These are phyloP conservation scores for Ranitomeya variabilis DNA, from an alignment of 2,113 vertebrate genomes.

Conservation along the genomic window DNA sequence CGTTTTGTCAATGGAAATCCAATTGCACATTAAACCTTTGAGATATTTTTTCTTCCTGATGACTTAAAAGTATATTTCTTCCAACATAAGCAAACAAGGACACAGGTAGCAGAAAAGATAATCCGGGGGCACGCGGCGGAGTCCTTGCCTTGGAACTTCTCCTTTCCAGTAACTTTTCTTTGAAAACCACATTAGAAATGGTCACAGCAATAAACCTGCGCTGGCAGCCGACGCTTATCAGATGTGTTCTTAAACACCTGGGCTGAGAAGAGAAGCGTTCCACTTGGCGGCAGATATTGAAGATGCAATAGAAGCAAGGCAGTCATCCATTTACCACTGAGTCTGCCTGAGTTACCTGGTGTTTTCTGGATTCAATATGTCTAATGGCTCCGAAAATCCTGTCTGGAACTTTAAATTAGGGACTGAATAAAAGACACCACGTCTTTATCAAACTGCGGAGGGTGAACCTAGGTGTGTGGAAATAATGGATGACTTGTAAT, in stretches of 20 bases:
- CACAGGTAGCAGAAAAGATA: not conserved
- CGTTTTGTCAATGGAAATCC: constrained; percentile 31
- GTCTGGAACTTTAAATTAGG: constrained; percentile 35
- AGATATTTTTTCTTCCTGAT: constrained; percentile 14
- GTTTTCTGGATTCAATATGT: constrained; percentile 29
- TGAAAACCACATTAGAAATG: constrained; percentile 22
- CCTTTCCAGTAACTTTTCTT: not conserved
- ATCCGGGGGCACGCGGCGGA: not conserved
- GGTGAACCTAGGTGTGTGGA: not conserved
- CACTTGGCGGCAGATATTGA: constrained; percentile 30
- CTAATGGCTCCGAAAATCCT: constrained; percentile 31
- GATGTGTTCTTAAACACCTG: constrained; percentile 41
- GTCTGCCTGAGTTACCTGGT: not conserved
- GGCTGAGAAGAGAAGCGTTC: constrained; percentile 9
- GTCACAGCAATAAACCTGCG: not conserved
- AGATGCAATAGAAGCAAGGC: constrained; percentile 29
- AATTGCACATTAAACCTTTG: constrained; percentile 9
- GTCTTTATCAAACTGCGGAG: not conserved
- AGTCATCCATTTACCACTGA: constrained; percentile 28
- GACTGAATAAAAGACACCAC: constrained; percentile 6
- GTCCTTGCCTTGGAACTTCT: constrained; percentile 8
- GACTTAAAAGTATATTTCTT: constrained; percentile 11
- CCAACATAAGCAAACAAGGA: constrained; percentile 14
- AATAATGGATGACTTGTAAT: not conserved
- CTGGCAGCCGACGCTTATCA: constrained; percentile 12